Evolutionary conservation across 2,113 vertebrate species (phyloP).

Genomic region (Trochalopteron elliotii): DNA sequence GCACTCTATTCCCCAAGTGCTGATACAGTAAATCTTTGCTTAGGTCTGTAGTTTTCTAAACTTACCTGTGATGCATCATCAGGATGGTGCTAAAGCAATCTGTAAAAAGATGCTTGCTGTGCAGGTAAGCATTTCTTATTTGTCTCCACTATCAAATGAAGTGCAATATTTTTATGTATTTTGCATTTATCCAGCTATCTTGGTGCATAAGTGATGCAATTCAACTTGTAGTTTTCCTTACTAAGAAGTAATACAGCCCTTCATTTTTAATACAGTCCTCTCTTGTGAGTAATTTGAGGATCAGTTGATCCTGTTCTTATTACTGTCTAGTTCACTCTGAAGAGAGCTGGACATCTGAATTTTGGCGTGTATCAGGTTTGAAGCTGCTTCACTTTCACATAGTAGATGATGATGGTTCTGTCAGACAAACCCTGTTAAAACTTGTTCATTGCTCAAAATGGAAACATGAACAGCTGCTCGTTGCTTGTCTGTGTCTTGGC

Average conservation of each 20-base stretch:
- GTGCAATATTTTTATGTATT: neutral
- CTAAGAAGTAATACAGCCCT: neutral
- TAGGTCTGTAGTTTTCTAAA: neutral
- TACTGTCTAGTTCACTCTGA: neutral
- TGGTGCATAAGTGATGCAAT: neutral
- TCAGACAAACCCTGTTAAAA: neutral
- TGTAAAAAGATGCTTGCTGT: neutral
- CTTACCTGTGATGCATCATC: neutral
- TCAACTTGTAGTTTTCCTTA: neutral
- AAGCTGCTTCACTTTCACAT: neutral
- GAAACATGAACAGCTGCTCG: neutral
- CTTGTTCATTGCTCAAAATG: neutral
- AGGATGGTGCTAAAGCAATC: neutral
- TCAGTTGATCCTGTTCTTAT: neutral
- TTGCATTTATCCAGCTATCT: neutral
- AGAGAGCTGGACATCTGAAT: neutral
- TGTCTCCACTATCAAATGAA: neutral
- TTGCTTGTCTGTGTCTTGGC: neutral
- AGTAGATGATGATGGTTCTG: neutral
- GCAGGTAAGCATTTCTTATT: neutral
- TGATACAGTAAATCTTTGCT: neutral
- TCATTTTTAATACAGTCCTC: neutral
- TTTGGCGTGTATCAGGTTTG: neutral
- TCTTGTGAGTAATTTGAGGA: neutral
- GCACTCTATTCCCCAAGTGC: neutral